Conservation (phyloP, 2,797 vertebrate species). For the Scleropages formosus region DNA sequence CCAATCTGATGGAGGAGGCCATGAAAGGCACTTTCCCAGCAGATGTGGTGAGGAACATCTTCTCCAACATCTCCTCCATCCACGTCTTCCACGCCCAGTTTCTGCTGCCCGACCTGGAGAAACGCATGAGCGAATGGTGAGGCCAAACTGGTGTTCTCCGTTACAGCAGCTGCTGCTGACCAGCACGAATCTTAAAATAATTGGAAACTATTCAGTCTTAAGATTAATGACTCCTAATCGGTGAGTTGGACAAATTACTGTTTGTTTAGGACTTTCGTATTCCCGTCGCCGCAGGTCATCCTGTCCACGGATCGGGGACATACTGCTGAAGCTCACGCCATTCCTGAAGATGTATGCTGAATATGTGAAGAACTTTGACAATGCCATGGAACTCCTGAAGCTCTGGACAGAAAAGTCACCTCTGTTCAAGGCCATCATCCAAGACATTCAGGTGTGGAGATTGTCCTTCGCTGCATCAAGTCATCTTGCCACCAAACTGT, state of each 20-base stretch:
- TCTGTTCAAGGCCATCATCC: conserved; percentile 87
- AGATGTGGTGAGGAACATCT: conserved; percentile 94
- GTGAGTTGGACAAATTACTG: no score
- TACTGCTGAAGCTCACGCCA: conserved; percentile 91
- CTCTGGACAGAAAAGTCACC: conserved; percentile 85
- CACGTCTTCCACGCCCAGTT: conserved; percentile 91
- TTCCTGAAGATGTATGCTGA: conserved; percentile 99
- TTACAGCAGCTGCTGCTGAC: neutral
- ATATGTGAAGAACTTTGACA: conserved; percentile 93
- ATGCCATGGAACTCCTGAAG: conserved; percentile 92
- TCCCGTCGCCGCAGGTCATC: conserved; percentile 68
- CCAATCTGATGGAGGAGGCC: conserved; percentile 88
- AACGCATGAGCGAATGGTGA: conserved; percentile 96
- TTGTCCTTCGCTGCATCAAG: neutral
- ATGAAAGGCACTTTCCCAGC: conserved; percentile 86
- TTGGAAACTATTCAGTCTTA: no score
- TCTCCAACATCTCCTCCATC: conserved; percentile 96
- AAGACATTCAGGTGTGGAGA: conserved; percentile 92
- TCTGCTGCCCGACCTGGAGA: conserved; percentile 91
- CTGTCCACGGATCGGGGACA: conserved; percentile 89
- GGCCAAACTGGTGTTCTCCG: conserved; percentile 30
- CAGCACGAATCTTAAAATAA: no score
- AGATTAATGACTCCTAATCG: no score
- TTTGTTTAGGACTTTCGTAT: neutral
- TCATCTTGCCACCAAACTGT: no score